Evolutionary conservation across 2,797 vertebrate genomes (phyloP).

Genomic region (Eleutherodactylus coqui): DNA sequence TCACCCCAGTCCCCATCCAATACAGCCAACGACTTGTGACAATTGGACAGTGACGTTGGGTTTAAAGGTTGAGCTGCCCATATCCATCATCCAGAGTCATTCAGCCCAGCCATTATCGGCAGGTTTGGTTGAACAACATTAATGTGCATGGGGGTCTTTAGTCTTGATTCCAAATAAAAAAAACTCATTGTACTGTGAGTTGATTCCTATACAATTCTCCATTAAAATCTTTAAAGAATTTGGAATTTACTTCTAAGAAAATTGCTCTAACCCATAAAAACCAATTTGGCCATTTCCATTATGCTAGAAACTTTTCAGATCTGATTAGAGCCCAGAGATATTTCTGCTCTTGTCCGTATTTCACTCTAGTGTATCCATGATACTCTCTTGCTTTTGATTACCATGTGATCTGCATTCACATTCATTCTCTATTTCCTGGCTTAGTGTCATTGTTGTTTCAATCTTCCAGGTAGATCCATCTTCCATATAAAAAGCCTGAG

Average conservation of each 20-base stretch:
- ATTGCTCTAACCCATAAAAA: not conserved
- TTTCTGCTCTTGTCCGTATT: not conserved
- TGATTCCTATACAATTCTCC: not conserved
- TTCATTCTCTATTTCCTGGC: not conserved
- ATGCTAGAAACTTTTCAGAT: not conserved
- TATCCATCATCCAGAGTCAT: no score
- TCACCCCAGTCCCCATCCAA: no score
- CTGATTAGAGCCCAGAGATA: not conserved
- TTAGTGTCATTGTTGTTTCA: slow-evolving; percentile 43
- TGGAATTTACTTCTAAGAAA: not conserved
- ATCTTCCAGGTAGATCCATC: slow-evolving; percentile 16
- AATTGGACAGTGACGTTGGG: no score
- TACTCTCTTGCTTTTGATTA: not conserved
- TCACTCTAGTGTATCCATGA: not conserved
- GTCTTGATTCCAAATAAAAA: no score
- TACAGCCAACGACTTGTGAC: no score
- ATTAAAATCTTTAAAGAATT: not conserved
- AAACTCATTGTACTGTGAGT: not conserved
- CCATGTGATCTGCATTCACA: not conserved
- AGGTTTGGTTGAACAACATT: no score
- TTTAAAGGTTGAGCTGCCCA: no score
- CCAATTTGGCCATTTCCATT: not conserved
- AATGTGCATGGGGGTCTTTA: no score
- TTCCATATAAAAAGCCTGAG: slow-evolving; percentile 3
- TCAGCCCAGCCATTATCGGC: no score